Evolutionary conservation across 2,797 vertebrate genomes (phyloP), one percentile per base, ranked within the genome.

Genomic region (Mareca strepera): DNA sequence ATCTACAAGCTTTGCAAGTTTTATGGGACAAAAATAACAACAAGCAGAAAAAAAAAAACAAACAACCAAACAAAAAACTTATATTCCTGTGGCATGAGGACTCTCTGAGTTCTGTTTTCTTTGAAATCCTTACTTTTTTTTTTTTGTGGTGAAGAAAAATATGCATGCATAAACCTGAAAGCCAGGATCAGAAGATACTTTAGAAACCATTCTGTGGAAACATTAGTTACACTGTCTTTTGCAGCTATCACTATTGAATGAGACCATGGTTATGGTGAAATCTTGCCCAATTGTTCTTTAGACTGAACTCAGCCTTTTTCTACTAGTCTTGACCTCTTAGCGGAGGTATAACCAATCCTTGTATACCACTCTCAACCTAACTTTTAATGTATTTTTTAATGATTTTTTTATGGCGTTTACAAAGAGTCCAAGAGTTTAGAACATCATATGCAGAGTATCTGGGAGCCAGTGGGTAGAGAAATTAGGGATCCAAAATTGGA

Each of bases 91-190:
- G 16, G 7, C 17, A 23, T 21, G 25, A 86, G 6, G 31, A 55
- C 9, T 60, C 8, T 15, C 8, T 56, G 6, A 55, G 25, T 66
- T 73, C 37, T 81, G 15, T 11, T 70, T 7, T 26, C 22, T 67
- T 53, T 46, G 23, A 93, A 83, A 62, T 29, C 12, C 11, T 82
- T 75, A 48, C 1, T 1, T 46, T 44, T 48, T 1, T 29, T 56
- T 29, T 56, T 2, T 31, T 50, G 2, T 13, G n/a, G 2, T 55
- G n/a, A 85, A 77, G 15, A 70, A 75, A 76, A 85, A 59, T 53
- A 66, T 8, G 3, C 8, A 2, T 23, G 23, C 2, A 2, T 2
- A 37, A 6, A 1, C 7, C 13, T 66, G 31, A 18, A 28, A 28
- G 29, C 6, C 39, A 7, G 22, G 17, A 60, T 7, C 28, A 80